phyloP scores from a whole-genome alignment of 2,888 invertebrate species.

The Aelia acuminata region DNA sequence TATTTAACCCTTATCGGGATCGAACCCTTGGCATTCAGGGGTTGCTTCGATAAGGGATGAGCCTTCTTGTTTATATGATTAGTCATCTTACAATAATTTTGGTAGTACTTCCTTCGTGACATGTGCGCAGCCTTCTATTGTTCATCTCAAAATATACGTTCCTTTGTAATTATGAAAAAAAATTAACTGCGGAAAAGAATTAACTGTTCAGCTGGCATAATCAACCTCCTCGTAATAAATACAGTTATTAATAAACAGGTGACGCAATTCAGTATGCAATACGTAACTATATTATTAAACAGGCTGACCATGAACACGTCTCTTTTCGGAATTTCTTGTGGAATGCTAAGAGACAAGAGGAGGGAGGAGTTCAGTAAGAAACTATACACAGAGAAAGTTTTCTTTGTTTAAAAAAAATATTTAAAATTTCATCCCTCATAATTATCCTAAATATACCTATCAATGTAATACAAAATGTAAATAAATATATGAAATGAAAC shows the following conservation, averaged over 20 bases:
- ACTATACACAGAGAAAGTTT: neutral
- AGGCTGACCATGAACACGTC: neutral
- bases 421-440: neutral
- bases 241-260: constrained; percentile 1
- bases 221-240: neutral
- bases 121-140: neutral
- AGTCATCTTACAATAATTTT: neutral
- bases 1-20: neutral
- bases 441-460: no score
- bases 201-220: neutral
- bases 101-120: neutral
- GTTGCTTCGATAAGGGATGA: neutral
- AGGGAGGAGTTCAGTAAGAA: neutral
- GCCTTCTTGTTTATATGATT: neutral
- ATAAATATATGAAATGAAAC: no score
- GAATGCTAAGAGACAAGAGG: neutral
- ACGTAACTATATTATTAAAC: constrained; percentile 14
- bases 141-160: neutral
- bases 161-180: neutral
- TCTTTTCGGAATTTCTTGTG: neutral
- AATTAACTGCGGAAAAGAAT: neutral
- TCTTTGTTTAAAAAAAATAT: neutral
- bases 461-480: no score
- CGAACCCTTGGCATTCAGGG: constrained; percentile 16
- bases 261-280: neutral